Percentiles rank a stretch among this genome's conserved stretches.
Conservation (phyloP, 2,888 invertebrate species). For the Nebria brevicollis region DNA sequence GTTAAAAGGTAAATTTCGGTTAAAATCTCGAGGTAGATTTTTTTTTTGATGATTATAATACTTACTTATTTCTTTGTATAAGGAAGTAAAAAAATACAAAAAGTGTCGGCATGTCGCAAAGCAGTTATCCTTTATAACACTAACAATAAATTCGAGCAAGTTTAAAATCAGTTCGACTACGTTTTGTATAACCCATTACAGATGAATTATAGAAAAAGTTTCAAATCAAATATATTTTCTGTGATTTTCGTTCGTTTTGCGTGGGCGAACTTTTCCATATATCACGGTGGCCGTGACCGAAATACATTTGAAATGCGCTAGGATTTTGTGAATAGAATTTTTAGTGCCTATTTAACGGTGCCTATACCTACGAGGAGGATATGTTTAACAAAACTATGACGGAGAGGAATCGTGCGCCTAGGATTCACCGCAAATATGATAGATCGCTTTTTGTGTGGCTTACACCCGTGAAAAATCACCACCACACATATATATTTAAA, state of each 20-base stretch:
- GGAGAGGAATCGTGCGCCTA: not conserved
- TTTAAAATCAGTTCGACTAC: constrained; percentile 37
- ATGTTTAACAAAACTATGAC: constrained; percentile 37
- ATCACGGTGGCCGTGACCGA: constrained; percentile 38
- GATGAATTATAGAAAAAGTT: constrained; percentile 45
- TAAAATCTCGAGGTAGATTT: too few species aligned
- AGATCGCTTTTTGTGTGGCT: not conserved
- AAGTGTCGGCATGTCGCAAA: not conserved
- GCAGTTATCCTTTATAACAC: not conserved
- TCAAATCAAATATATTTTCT: constrained; percentile 45
- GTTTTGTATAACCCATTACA: constrained; percentile 45
- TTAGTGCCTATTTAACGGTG: constrained; percentile 36
- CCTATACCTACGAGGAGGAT: not conserved
- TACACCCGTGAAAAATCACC: not conserved
- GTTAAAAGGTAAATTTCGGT: too few species aligned
- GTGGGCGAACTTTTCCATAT: constrained; percentile 38
- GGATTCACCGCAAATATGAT: not conserved
- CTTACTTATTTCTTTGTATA: too few species aligned
- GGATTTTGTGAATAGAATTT: constrained; percentile 41
- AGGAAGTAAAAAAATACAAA: too few species aligned
- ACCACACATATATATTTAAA: not conserved
- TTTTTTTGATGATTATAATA: too few species aligned
- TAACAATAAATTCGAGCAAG: constrained; percentile 33
- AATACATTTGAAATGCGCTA: constrained; percentile 16
- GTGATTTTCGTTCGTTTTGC: constrained; percentile 19